Evolutionary conservation across 2,797 vertebrate species (phyloP), one percentile per base, ranked within the genome.

Genomic region (Alauda arvensis): DNA sequence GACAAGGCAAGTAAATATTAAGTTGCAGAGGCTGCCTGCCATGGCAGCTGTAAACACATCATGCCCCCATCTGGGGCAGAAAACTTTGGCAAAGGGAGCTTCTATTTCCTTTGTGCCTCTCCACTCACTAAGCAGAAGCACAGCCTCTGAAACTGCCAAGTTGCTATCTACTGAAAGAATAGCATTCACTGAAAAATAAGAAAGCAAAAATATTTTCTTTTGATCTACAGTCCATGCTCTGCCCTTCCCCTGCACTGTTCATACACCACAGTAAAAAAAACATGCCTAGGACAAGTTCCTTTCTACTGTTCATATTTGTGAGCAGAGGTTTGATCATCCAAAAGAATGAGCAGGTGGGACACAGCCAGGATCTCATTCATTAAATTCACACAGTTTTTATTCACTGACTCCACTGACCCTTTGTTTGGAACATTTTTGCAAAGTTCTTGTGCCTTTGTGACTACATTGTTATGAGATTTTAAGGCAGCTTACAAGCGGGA

Each of bases 221-320:
- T 94, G 40, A 87, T 87, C 43, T 88, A 28, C 33, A 85, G 24
- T 77, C 29, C 24, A 34, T 83, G 70, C 45, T 88, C 59, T 91
- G 37, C 62, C 48, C 52, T 83, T 85, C 74, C 42, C 90, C n/a
- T 61, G 53, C 56, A 40, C 21, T 85, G 39, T 40, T 91, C 45
- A 40, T 83, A 74, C 43, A 84, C 49, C 37, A 43, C 51, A 78
- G 79, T 59, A 46, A 42, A 80, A 92, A 81, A 53, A 29, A 2
- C 46, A 67, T n/a, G 48, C 69, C 77, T 66, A 87, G 74, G 72
- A 87, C 66, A 89, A 89, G 34, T 43, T 85, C 40, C 24, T 72
- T 80, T 87, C 60, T 85, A 45, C 40, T 81, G 13, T 42, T 91
- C 62, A 13, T 65, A 80, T 75, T 42, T 77, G 26, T 34, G 33